Percentiles rank a stretch among this genome's conserved stretches.
These are phyloP conservation scores for Dryadula phaetusa DNA, from an alignment of 2,888 invertebrate genomes.

Conservation along the genomic window DNA sequence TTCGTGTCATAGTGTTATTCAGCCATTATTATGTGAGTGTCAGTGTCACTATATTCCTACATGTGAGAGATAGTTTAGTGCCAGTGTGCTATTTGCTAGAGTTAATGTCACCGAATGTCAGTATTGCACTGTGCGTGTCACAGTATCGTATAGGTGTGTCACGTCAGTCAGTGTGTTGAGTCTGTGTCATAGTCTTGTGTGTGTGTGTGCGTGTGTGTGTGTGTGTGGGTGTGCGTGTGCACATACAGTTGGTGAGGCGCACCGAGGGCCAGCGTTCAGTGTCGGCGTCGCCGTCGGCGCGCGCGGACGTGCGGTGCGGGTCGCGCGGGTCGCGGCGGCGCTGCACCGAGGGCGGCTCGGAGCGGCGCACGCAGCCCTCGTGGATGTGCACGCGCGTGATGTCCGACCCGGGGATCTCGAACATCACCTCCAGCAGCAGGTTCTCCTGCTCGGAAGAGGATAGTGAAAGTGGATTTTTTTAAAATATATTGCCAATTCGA, in stretches of 20 bases:
- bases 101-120: too few relatives aligned
- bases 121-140: too few relatives aligned
- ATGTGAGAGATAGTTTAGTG: too few relatives aligned
- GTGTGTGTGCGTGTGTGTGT: not conserved
- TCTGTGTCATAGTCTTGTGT: too few relatives aligned
- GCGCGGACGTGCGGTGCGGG: constrained; percentile 50
- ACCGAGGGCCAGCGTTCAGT: constrained; percentile 72
- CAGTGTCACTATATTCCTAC: too few relatives aligned
- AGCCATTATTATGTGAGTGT: too few relatives aligned
- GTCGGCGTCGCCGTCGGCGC: constrained; percentile 53
- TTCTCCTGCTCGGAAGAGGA: constrained; percentile 88
- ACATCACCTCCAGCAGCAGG: constrained; percentile 97
- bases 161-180: too few relatives aligned
- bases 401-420: constrained; percentile 98
- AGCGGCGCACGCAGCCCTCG: constrained; percentile 88
- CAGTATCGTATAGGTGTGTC: too few relatives aligned
- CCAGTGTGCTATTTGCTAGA: too few relatives aligned
- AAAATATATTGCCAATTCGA: too few relatives aligned
- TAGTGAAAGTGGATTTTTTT: too few relatives aligned
- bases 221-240: constrained; percentile 22
- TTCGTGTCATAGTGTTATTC: too few relatives aligned
- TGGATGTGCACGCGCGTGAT: constrained; percentile 94
- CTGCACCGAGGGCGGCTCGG: constrained; percentile 62
- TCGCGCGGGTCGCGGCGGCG: constrained; percentile 50
- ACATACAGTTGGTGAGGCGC: constrained; percentile 51